A percentile compares a stretch with the other conserved stretches of the same genome.
Evolutionary conservation across 2,797 vertebrate species (phyloP).

Genomic region (Helarctos malayanus): DNA sequence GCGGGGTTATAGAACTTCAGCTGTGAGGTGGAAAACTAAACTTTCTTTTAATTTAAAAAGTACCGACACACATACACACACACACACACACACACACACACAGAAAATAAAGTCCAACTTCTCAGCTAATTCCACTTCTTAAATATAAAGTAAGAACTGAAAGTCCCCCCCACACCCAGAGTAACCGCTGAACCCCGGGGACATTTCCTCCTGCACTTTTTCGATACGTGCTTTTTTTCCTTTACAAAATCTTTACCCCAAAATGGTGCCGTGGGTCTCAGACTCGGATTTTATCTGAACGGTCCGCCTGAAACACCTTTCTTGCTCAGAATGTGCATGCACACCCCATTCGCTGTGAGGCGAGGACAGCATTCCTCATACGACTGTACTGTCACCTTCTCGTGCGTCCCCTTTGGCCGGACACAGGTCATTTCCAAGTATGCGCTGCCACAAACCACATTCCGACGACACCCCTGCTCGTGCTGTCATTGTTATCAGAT

Average conservation of each 20-base stretch:
- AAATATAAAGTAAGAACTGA: slow-evolving; percentile 74
- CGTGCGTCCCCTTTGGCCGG: rapidly evolving
- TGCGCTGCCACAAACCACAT: not conserved
- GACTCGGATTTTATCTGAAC: too few species aligned
- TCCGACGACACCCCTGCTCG: not conserved
- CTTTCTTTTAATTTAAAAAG: not conserved
- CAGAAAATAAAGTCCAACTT: not conserved
- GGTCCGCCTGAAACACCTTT: rapidly evolving
- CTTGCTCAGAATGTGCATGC: rapidly evolving
- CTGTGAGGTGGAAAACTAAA: not conserved
- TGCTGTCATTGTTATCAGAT: not conserved
- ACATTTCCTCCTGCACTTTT: slow-evolving; percentile 63
- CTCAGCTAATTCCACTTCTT: not conserved
- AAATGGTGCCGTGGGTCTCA: not conserved
- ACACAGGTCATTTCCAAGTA: rapidly evolving
- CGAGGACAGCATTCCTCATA: rapidly evolving
- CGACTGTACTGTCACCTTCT: rapidly evolving
- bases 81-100: too few species aligned
- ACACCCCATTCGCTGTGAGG: rapidly evolving
- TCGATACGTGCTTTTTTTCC: not conserved
- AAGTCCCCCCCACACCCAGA: not conserved
- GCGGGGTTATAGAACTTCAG: not conserved
- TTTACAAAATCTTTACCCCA: not conserved
- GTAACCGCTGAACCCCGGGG: not conserved
- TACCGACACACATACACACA: too few species aligned